Percentiles rank a stretch among this genome's conserved stretches.
phyloP scores from a whole-genome alignment of 1,140 invertebrate species.

The Tetranychus urticae region DNA sequence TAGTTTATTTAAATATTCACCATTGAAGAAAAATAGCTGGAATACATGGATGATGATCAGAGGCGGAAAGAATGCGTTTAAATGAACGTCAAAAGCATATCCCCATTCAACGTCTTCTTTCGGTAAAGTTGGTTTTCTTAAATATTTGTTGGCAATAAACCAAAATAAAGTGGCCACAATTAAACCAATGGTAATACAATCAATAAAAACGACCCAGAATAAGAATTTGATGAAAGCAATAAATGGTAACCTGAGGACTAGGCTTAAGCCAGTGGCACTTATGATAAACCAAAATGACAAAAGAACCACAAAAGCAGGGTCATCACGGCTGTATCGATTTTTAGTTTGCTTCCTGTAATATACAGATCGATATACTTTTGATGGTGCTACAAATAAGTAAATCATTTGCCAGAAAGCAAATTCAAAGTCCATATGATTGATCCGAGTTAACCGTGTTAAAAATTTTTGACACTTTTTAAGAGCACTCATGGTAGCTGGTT shows the following conservation, averaged over 20 bases:
- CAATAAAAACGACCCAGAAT: conserved; percentile 75
- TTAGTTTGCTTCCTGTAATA: conserved; percentile 96
- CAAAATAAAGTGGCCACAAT: conserved; percentile 72
- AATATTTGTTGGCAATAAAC: conserved; percentile 48
- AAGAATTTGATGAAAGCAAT: conserved; percentile 59
- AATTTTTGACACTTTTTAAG: conserved; percentile 6
- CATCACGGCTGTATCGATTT: conserved; percentile 94
- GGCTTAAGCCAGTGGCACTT: conserved; percentile 66
- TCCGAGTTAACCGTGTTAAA: conserved; percentile 2
- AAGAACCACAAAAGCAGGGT: conserved; percentile 91
- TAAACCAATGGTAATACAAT: conserved; percentile 69
- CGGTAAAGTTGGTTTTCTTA: conserved; percentile 41
- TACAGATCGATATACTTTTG: conserved; percentile 96
- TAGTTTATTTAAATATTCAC: conserved; percentile 26
- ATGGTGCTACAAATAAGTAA: conserved; percentile 76
- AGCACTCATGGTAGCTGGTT: neutral
- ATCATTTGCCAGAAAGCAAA: conserved; percentile 98
- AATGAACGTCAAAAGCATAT: conserved; percentile 92
- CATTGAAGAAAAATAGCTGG: conserved; percentile 64
- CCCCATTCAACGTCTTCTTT: conserved; percentile 85
- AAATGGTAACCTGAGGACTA: conserved; percentile 49
- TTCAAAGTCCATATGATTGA: conserved; percentile 90
- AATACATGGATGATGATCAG: conserved; percentile 79
- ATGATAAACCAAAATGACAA: conserved; percentile 49
- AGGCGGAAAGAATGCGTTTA: conserved; percentile 92